These are phyloP conservation scores for Musca vetustissima DNA, from an alignment of 1,140 invertebrate species.

Conservation along the genomic window DNA sequence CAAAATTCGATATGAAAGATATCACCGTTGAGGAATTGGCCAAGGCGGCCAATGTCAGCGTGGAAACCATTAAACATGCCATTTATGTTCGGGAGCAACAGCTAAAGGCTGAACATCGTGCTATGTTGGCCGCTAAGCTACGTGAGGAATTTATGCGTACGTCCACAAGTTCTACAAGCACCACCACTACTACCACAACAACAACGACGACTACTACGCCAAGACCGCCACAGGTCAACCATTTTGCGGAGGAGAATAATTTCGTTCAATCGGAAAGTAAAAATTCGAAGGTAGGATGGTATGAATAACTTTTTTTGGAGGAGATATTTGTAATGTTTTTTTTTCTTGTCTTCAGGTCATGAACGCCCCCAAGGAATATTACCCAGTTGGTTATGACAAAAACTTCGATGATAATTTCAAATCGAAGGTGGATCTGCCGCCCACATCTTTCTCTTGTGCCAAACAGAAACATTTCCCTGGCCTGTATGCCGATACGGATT, in stretches of 20 bases:
- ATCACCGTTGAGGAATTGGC: slow-evolving; percentile 62
- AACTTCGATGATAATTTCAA: slow-evolving; percentile 86
- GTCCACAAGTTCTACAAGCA: slow-evolving; percentile 57
- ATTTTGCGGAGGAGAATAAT: slow-evolving; percentile 30
- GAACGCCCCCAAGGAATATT: slow-evolving; percentile 86
- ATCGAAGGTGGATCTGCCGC: slow-evolving; percentile 78
- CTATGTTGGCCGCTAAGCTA: slow-evolving; percentile 42
- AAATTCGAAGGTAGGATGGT: slow-evolving; percentile 47
- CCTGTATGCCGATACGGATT: slow-evolving; percentile 83
- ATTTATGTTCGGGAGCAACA: slow-evolving; percentile 71
- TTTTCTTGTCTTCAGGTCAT: slow-evolving; percentile 64
- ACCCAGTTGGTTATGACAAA: slow-evolving; percentile 82
- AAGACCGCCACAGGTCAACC: slow-evolving; percentile 31
- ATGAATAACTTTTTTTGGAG: slow-evolving; percentile 36
- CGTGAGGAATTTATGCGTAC: slow-evolving; percentile 51
- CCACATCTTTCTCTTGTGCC: slow-evolving; percentile 85
- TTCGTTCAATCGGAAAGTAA: slow-evolving; percentile 38
- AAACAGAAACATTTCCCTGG: slow-evolving; percentile 89
- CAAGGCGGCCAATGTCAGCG: slow-evolving; percentile 71
- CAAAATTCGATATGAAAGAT: slow-evolving; percentile 57
- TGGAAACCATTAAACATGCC: slow-evolving; percentile 72
- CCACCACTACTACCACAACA: slow-evolving; percentile 52
- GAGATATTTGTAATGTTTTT: not conserved
- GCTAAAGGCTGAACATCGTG: slow-evolving; percentile 57
- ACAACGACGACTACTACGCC: slow-evolving; percentile 42